Conservation (phyloP, 2,797 vertebrate species). For the Cyprinodon diabolis region DNA sequence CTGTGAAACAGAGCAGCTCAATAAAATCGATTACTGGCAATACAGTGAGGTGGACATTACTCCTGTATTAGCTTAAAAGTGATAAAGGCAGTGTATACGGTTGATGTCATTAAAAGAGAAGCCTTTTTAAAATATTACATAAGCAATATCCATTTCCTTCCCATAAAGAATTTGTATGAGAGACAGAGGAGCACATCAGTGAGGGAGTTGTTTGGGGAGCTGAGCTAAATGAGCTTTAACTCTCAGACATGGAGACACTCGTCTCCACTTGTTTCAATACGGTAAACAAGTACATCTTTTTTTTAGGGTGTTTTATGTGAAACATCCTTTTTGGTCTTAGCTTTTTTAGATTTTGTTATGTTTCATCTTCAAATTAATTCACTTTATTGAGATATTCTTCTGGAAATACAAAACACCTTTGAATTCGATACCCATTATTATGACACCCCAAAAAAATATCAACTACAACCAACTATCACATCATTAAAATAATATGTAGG, state of each 20-base stretch:
- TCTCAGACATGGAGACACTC: slow-evolving; percentile 42
- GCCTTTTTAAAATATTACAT: slow-evolving; percentile 46
- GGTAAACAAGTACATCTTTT: slow-evolving; percentile 8
- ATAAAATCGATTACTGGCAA: slow-evolving; percentile 33
- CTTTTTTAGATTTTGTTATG: background rate
- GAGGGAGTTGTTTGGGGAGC: slow-evolving; percentile 33
- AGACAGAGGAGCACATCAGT: slow-evolving; percentile 39
- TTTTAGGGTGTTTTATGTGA: background rate
- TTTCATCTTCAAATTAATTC: background rate
- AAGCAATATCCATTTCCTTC: slow-evolving; percentile 34
- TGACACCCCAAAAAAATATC: background rate
- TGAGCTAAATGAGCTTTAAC: slow-evolving; percentile 44
- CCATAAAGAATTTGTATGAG: slow-evolving; percentile 34
- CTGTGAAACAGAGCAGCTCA: slow-evolving; percentile 20
- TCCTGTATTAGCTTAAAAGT: slow-evolving; percentile 28
- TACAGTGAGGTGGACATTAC: slow-evolving; percentile 24
- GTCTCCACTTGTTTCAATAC: slow-evolving; percentile 8
- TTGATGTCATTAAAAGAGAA: slow-evolving; percentile 35
- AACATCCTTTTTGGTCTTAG: no score
- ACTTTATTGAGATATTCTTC: background rate
- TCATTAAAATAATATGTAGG: background rate
- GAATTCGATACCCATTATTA: background rate
- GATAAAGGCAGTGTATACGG: slow-evolving; percentile 28
- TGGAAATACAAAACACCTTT: background rate
- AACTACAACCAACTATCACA: background rate